Percentiles rank a stretch among this genome's conserved stretches.
These are phyloP conservation scores for Andrena trimmerana DNA, from an alignment of 2,888 invertebrate genomes.

Conservation along the genomic window DNA sequence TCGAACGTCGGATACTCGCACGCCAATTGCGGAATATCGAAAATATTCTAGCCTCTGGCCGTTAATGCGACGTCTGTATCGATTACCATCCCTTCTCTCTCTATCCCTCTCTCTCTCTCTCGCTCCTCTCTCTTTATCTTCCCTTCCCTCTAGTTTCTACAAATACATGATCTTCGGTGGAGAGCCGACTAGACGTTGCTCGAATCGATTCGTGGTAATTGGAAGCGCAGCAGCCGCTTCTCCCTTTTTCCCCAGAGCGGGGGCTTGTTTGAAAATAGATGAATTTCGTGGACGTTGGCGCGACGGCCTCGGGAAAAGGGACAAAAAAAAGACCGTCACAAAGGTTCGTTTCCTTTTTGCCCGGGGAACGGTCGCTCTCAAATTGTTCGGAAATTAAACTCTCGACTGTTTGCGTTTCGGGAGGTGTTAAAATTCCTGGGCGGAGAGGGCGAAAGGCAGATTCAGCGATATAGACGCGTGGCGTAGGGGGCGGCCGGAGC, in stretches of 20 bases:
- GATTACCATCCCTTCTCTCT: neutral
- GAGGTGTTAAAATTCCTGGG: conserved; percentile 22
- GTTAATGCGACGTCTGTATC: conserved; percentile 17
- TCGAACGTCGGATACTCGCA: conserved; percentile 3
- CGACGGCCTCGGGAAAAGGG: neutral
- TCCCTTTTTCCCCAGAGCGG: neutral
- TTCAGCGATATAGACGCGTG: conserved; percentile 3
- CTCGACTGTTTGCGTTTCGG: conserved; percentile 5
- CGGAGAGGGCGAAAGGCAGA: neutral
- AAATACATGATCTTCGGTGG: conserved; percentile 12
- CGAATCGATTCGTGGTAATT: conserved; percentile 19
- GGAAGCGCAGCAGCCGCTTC: neutral
- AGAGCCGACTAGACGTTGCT: neutral
- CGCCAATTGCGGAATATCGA: conserved; percentile 34
- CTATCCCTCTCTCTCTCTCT: too few relatives aligned
- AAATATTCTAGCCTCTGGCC: conserved; percentile 24
- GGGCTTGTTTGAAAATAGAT: conserved; percentile 7
- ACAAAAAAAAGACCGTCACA: neutral
- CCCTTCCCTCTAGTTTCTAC: neutral
- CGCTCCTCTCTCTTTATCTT: too few relatives aligned
- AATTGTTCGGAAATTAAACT: conserved; percentile 44
- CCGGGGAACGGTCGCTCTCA: neutral
- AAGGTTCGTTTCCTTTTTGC: neutral
- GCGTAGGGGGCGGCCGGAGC: neutral
- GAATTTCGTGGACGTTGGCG: neutral